Evolutionary conservation across 2,888 invertebrate species (phyloP), one percentile per base, ranked within the genome.

Genomic region (Lypha dubia): DNA sequence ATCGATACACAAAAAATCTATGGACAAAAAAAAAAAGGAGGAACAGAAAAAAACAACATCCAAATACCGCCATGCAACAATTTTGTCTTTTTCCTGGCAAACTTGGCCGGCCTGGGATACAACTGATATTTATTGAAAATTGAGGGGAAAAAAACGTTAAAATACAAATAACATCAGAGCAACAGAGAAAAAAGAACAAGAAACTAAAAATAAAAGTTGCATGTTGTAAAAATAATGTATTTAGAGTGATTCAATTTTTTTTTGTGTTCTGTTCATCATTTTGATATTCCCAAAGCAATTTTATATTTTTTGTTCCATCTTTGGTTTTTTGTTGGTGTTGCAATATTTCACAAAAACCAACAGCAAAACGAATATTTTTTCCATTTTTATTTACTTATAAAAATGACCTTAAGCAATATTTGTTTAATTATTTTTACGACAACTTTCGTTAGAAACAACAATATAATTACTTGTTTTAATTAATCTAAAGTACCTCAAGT

Each of bases 211-310:
- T 41, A 38, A 70, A 41, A 38, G 38, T 58, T 68, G 70, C 41
- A n/a, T 71, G 63, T 35, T 68, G 53, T 56, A 63, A 79, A n/a
- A 56, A 63, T 62, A 63, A 53, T 71, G 11, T 46, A 63, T 56
- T 53, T 53, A 71, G 53, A 28, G 2, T 4, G 28, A 28, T 4
- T 28, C 28, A 28, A 28, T 56, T 46, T 77, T 73, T 65, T 41
- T 58, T 53, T 63, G n/a, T n/a, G n/a, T n/a, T n/a, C n/a, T n/a
- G n/a, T n/a, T n/a, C n/a, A n/a, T n/a, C n/a, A n/a, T 82, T 82
- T 76, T 63, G 35, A 70, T 38, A 38, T 46, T 32, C 32, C 60
- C 53, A 32, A 17, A 56, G 63, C 53, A 62, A 51, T 51, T 41
- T 15, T 7, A 38, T 13, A 46, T 58, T 38, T 49, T 68, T n/a